These are phyloP conservation scores for Gymnosoma rotundatum DNA, from an alignment of 2,888 invertebrate genomes.

Conservation along the genomic window DNA sequence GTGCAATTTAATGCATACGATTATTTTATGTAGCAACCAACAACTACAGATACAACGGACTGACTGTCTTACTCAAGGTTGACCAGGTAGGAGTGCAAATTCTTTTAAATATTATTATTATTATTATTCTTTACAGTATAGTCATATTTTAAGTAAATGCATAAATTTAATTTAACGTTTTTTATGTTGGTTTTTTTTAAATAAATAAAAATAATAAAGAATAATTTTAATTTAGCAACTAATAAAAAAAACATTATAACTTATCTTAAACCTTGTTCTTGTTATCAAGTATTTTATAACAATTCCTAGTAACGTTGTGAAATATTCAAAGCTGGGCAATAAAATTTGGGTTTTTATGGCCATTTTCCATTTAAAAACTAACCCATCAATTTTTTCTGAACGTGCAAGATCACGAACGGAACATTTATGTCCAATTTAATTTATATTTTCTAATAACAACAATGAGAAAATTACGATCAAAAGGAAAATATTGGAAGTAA, in stretches of 20 bases:
- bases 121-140: conserved; percentile 64
- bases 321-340: not conserved
- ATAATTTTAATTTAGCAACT: conserved; percentile 41
- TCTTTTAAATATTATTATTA: conserved; percentile 60
- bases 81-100: conserved; percentile 70
- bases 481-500: no score
- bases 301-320: not conserved
- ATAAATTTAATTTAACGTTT: conserved; percentile 42
- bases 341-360: not conserved
- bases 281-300: conserved; percentile 31
- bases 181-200: conserved; percentile 11
- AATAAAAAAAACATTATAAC: not conserved
- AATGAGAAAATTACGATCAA: no score
- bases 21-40: conserved; percentile 57
- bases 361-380: no score
- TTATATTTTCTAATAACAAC: no score
- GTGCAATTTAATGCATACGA: conserved; percentile 55
- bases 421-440: no score
- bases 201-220: conserved; percentile 32
- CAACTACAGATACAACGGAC: conserved; percentile 34
- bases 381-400: no score
- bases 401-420: no score
- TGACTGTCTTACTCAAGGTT: conserved; percentile 66
- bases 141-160: conserved; percentile 60
- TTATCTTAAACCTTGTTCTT: conserved; percentile 49